Evolutionary conservation across 2,113 vertebrate species (phyloP).

Genomic region (Ammospiza caudacuta): DNA sequence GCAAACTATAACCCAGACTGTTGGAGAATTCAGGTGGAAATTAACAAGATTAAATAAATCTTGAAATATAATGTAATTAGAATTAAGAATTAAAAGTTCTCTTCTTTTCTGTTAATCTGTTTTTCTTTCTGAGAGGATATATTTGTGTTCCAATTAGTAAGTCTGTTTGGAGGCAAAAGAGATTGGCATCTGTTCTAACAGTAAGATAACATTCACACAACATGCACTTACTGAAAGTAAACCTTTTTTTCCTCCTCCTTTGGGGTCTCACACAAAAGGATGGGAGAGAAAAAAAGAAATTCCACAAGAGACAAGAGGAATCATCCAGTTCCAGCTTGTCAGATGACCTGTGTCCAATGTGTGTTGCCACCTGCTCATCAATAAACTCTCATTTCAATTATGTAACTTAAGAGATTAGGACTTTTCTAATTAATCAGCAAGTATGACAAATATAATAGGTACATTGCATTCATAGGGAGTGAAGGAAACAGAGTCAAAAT

Average conservation of each 20-base stretch:
- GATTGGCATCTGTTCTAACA: neutral
- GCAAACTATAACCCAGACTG: neutral
- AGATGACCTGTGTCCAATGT: neutral
- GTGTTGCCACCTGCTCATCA: neutral
- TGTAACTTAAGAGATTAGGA: neutral
- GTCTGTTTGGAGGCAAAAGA: neutral
- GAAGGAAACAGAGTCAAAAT: neutral
- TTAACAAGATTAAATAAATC: neutral
- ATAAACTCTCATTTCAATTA: neutral
- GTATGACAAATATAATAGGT: neutral
- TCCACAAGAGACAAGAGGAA: neutral
- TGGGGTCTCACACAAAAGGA: neutral
- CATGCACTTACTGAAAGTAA: neutral
- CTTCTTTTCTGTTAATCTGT: neutral
- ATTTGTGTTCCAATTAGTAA: neutral
- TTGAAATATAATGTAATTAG: neutral
- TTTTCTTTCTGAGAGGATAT: neutral
- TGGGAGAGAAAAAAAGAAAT: neutral
- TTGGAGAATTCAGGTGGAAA: neutral
- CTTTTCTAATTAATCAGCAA: neutral
- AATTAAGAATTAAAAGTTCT: neutral
- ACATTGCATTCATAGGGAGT: neutral
- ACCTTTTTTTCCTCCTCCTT: accelerated
- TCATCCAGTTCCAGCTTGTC: neutral
- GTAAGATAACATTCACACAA: neutral